phyloP scores from a whole-genome alignment of 2,113 vertebrate genomes.

The Gnathonemus longibarbis region DNA sequence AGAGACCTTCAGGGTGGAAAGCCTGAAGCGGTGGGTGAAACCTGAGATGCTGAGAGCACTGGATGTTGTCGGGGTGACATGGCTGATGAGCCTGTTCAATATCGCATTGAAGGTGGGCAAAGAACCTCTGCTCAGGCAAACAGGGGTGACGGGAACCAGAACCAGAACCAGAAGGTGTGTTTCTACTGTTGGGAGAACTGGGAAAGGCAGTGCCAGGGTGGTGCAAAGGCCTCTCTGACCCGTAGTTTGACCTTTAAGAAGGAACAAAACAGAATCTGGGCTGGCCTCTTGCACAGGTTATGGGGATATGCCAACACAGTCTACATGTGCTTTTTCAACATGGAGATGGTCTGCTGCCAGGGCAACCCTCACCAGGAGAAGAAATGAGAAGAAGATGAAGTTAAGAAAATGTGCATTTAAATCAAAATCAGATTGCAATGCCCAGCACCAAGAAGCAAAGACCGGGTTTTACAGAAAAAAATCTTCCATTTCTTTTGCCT shows the following conservation, averaged over 20 bases:
- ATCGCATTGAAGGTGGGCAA: not conserved
- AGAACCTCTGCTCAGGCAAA: not conserved
- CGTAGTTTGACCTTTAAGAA: not conserved
- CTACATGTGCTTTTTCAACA: not conserved
- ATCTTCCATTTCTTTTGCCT: not conserved
- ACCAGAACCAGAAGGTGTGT: not conserved
- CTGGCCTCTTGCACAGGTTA: not conserved
- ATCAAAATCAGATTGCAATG: not conserved
- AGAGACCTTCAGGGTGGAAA: not conserved
- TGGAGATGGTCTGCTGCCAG: not conserved
- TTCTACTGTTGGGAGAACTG: not conserved
- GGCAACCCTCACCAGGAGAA: not conserved
- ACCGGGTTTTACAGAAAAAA: not conserved
- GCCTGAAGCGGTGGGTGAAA: not conserved
- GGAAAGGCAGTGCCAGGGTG: not conserved
- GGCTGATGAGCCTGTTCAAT: not conserved
- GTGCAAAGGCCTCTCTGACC: not conserved
- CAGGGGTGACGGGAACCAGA: not conserved
- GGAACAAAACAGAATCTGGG: not conserved
- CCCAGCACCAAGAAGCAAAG: not conserved
- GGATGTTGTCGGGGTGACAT: not conserved
- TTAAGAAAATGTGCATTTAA: not conserved
- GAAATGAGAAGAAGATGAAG: not conserved
- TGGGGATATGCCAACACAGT: not conserved
- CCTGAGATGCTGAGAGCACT: not conserved